phyloP scores from a whole-genome alignment of 2,113 vertebrate genomes.

The Colaptes auratus region DNA sequence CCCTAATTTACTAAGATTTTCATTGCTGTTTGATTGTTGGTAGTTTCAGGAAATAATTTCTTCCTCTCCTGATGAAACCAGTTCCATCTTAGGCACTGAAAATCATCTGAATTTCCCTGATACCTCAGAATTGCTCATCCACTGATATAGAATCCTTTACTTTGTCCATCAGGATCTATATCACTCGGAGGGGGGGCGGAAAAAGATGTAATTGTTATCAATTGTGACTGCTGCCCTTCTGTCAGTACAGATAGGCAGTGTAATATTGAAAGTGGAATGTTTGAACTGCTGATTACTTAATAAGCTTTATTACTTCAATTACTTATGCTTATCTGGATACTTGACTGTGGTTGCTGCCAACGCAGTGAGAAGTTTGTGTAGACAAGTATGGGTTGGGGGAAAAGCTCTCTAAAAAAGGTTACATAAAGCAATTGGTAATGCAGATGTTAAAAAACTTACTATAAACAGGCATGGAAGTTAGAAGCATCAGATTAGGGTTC shows the following conservation, averaged over 20 bases:
- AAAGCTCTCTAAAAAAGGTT: background rate
- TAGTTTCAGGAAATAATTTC: background rate
- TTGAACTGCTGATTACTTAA: background rate
- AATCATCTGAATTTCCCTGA: background rate
- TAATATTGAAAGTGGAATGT: background rate
- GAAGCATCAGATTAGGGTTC: background rate
- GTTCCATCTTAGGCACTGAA: background rate
- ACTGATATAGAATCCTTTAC: background rate
- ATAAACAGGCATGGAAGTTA: fast-evolving
- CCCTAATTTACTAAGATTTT: background rate
- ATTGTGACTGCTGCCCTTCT: background rate
- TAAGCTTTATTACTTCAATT: constrained; percentile 1
- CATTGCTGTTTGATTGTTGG: background rate
- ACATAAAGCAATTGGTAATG: background rate
- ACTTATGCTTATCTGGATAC: background rate
- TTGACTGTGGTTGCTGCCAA: background rate
- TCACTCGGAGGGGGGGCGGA: background rate
- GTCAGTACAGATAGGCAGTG: background rate
- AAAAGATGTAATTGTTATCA: background rate
- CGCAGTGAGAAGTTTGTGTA: background rate
- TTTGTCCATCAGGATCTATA: background rate
- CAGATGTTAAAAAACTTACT: background rate
- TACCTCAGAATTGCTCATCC: background rate
- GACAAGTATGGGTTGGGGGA: background rate
- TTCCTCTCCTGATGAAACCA: background rate